Evolutionary conservation across 2,113 vertebrate species (phyloP).

Genomic region (Corvus moneduloides): DNA sequence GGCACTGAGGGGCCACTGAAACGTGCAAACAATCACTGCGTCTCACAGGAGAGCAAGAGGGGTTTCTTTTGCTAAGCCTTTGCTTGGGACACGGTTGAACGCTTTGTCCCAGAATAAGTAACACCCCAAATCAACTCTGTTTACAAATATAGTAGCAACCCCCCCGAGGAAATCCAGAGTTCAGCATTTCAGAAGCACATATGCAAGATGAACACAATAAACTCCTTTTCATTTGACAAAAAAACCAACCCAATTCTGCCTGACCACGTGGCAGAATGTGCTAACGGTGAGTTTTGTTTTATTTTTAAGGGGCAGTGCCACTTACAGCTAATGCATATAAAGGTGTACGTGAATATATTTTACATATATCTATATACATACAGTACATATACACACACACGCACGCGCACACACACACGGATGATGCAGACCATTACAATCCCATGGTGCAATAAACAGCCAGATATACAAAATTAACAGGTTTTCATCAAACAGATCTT

Average conservation of each 20-base stretch:
- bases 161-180: neutral
- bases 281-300: constrained; percentile 22
- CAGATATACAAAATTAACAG: constrained; percentile 69
- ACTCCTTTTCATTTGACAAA: constrained; percentile 6
- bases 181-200: constrained; percentile 30
- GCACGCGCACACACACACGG: neutral
- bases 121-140: neutral
- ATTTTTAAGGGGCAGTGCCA: constrained; percentile 45
- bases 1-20: neutral
- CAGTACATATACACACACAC: constrained; percentile 55
- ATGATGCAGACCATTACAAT: constrained; percentile 67
- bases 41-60: neutral
- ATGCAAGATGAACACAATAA: constrained; percentile 28
- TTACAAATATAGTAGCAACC: neutral
- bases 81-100: neutral
- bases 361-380: constrained; percentile 69
- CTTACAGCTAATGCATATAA: constrained; percentile 58
- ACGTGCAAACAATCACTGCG: neutral
- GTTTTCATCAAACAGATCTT: constrained; percentile 16
- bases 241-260: constrained; percentile 8
- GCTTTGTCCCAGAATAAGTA: neutral
- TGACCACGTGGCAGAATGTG: neutral
- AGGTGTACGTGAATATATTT: constrained; percentile 58
- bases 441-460: constrained; percentile 65
- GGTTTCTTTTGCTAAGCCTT: neutral